Conservation (phyloP, 2,113 vertebrate species). For the Callithrix jacchus region DNA sequence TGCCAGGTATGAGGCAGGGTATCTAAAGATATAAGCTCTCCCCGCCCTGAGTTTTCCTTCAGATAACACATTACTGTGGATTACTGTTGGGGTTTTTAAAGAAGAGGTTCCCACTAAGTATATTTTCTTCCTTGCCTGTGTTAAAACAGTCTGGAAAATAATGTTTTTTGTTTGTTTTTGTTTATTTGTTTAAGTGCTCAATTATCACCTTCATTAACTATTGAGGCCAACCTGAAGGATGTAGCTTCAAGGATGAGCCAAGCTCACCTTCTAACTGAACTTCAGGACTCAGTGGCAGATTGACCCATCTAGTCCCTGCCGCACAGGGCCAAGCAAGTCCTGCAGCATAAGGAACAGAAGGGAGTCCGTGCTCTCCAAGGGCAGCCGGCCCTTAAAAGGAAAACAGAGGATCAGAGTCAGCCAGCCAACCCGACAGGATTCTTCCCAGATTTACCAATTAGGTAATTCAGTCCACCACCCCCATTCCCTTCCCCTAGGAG, state of each 20-base stretch:
- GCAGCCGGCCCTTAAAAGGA: neutral
- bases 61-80: neutral
- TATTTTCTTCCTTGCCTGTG: neutral
- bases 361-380: rapidly evolving
- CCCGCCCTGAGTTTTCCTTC: neutral
- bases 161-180: no score
- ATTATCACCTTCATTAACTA: neutral
- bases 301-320: no score
- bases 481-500: rapidly evolving
- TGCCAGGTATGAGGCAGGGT: no score
- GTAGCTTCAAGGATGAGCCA: neutral
- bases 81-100: neutral
- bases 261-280: neutral
- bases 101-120: neutral
- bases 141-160: neutral
- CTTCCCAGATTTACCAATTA: neutral
- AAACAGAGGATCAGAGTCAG: neutral
- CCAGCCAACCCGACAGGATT: no score
- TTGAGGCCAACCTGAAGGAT: no score
- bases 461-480: neutral
- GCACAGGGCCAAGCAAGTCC: neutral
- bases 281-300: no score
- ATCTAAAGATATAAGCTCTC: neutral
- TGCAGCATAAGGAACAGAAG: neutral
- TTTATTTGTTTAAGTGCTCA: no score